Base-by-base conservation (phyloP, 2,797 vertebrate genomes). In the Microhierax caerulescens region DNA sequence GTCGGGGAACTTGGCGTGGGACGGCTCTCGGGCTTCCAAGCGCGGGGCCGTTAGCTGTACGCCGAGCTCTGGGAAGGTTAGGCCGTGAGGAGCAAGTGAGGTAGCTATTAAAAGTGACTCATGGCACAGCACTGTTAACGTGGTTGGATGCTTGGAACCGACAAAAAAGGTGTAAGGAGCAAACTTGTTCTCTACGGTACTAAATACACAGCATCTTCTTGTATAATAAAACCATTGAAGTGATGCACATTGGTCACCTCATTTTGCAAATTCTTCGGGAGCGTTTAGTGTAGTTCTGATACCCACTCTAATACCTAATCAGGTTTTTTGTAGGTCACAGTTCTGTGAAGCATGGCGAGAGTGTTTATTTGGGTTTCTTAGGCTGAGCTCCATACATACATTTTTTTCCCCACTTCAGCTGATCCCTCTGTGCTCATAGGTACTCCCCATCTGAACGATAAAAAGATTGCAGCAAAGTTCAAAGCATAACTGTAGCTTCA, bases 1-100 rank as follows among this genome's bases (percentile, higher is more conserved):
- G 36, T 2, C 5, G 0, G 13, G 30, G 36, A 9, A 45, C 41
- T 32, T 1, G 16, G 13, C 2, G 1, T 11, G 67, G 88, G 50
- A 15, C 13, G 15, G 34, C 6, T 25, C 43, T 20, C 20, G 2
- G 5, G 76, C 30, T 30, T 39, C 39, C 39, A 39, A 14, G 39
- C 6, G 39, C 13, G 39, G 39, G 39, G 39, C 39, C 39, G 39
- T 13, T 39, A 10, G 5, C n/a, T 24, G 21, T 16, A 3, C 24
- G 2, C 47, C 7, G 50, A 39, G 9, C n/a, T 41, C 41, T 47
- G 4, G 13, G 61, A 57, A 85, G 73, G 83, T 80, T 82, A 9
- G 80, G 76, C 43, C 16, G 85, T 92, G 82, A 60, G 83, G 72
- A 93, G 23, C 18, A 50, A 60, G 51, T 25, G 61, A 90, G 75